Percentiles rank a stretch among this genome's conserved stretches.
These are phyloP conservation scores for Oscheius onirici DNA, from an alignment of 2,888 invertebrate genomes.

Conservation along the genomic window DNA sequence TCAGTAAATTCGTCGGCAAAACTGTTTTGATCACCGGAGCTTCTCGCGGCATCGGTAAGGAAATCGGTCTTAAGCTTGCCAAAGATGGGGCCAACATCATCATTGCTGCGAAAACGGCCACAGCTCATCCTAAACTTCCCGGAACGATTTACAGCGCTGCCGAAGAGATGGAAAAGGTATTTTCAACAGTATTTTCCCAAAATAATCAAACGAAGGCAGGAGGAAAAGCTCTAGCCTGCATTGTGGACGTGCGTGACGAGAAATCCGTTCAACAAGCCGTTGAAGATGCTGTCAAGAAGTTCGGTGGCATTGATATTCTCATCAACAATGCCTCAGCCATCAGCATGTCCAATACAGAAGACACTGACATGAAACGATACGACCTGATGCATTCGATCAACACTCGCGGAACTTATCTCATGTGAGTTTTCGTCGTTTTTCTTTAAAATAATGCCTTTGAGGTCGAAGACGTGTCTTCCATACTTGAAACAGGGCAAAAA, in stretches of 20 bases:
- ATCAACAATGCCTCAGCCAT: conserved; percentile 97
- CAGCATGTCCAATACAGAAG: conserved; percentile 75
- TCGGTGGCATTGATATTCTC: conserved; percentile 83
- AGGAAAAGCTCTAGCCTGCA: conserved; percentile 75
- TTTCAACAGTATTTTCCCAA: background rate
- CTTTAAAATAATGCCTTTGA: conserved; percentile 72
- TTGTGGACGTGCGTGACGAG: conserved; percentile 89
- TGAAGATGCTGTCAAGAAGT: conserved; percentile 66
- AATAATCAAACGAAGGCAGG: conserved; percentile 44
- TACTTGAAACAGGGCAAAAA: conserved; percentile 84
- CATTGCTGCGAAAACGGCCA: conserved; percentile 89
- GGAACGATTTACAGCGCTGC: conserved; percentile 91
- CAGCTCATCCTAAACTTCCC: conserved; percentile 88
- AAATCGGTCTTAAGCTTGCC: conserved; percentile 52
- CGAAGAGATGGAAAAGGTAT: conserved; percentile 80
- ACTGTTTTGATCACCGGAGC: conserved; percentile 53
- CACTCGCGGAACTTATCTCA: conserved; percentile 91
- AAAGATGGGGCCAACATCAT: conserved; percentile 89
- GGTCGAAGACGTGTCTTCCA: conserved; percentile 89
- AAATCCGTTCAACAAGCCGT: conserved; percentile 76
- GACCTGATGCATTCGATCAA: conserved; percentile 96
- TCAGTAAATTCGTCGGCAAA: conserved; percentile 44
- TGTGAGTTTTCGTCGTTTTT: conserved; percentile 77
- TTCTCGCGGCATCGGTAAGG: conserved; percentile 54
- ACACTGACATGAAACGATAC: conserved; percentile 91